These are phyloP conservation scores for Spizella passerina DNA, from an alignment of 2,797 vertebrate species.

Conservation along the genomic window DNA sequence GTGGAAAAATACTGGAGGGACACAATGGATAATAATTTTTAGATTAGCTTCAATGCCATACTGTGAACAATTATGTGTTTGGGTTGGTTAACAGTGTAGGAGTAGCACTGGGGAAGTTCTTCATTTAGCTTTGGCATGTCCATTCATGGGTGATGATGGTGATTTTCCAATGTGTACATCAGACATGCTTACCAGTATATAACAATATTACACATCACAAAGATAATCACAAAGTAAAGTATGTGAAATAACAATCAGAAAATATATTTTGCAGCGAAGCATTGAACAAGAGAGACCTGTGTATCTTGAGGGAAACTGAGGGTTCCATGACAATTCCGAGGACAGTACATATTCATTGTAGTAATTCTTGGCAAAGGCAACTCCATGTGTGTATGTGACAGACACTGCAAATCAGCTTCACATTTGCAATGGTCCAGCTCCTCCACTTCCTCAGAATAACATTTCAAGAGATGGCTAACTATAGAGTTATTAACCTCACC, in stretches of 20 bases:
- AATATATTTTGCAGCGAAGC: not conserved
- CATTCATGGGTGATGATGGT: not conserved
- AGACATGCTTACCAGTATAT: not conserved
- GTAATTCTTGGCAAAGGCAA: not conserved
- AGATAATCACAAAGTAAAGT: not conserved
- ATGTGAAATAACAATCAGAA: not conserved
- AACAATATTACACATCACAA: not conserved
- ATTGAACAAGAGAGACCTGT: not conserved
- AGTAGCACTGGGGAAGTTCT: not conserved
- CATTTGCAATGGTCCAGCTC: not conserved
- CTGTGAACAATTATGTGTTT: not conserved
- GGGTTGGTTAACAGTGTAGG: not conserved
- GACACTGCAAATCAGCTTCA: not conserved
- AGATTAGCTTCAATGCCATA: not conserved
- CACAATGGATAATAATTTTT: not conserved
- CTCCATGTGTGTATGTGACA: fast-evolving
- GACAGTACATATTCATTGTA: not conserved
- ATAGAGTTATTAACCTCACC: not conserved
- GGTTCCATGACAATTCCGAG: fast-evolving
- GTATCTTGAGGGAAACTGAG: not conserved
- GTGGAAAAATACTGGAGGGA: not conserved
- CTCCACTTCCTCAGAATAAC: not conserved
- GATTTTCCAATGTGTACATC: not conserved
- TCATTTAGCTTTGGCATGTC: not conserved
- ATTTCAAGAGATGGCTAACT: not conserved